These are phyloP conservation scores for Hesperophylax magnus DNA, from an alignment of 1,140 invertebrate species.

Conservation along the genomic window DNA sequence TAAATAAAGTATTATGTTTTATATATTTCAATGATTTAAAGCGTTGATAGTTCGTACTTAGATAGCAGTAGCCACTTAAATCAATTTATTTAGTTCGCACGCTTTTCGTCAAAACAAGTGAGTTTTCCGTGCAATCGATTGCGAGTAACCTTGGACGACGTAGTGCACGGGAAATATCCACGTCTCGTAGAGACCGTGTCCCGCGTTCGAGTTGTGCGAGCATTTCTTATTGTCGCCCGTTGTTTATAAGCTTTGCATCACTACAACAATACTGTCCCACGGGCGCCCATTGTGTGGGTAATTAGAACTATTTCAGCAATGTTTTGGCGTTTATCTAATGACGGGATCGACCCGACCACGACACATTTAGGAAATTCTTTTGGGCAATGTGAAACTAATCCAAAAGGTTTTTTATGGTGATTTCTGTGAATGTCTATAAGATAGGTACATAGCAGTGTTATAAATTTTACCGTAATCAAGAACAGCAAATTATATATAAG, in stretches of 20 bases:
- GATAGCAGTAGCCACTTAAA: too few relatives aligned
- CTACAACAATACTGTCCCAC: not conserved
- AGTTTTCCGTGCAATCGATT: not conserved
- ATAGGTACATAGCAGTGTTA: too few relatives aligned
- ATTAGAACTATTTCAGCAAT: not conserved
- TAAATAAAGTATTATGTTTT: too few relatives aligned
- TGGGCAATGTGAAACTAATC: too few relatives aligned
- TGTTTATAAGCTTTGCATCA: conserved; percentile 4
- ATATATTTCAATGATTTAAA: too few relatives aligned
- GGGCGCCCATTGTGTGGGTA: not conserved
- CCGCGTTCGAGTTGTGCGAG: not conserved
- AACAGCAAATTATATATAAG: too few relatives aligned
- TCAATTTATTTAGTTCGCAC: too few relatives aligned
- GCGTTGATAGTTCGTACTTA: too few relatives aligned
- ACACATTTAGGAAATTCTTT: not conserved
- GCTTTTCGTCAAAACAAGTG: too few relatives aligned
- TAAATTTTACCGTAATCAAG: too few relatives aligned
- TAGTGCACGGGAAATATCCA: not conserved
- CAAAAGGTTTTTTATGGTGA: too few relatives aligned
- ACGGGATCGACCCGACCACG: conserved; percentile 3
- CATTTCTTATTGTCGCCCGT: not conserved
- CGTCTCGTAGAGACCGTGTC: not conserved
- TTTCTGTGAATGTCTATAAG: too few relatives aligned
- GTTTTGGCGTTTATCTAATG: not conserved
- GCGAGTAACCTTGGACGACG: not conserved